Evolutionary conservation across 92 coral and sea anemone genomes (phyloP), one percentile per base, ranked within the genome.

Genomic region (Metridium senile): DNA sequence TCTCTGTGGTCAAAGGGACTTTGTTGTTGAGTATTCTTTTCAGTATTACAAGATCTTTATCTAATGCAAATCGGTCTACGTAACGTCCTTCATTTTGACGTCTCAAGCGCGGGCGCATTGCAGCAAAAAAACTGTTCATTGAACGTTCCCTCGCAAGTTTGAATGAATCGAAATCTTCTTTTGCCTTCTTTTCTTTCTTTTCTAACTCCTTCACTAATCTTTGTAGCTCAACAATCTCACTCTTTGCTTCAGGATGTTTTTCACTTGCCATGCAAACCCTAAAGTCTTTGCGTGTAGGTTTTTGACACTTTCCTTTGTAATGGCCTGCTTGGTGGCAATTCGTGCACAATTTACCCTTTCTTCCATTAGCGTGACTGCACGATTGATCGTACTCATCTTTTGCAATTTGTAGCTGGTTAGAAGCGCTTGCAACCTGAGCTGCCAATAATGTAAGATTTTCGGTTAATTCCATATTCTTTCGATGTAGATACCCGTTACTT

Each of bases 81-180:
- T 85, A 80, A 16, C 64, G 78, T 26, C 52, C 81, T 21, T 67
- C 70, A 58, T 80, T 86, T 46, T 86, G 86, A n/a, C 52, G 33
- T 56, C 80, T 33, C 1, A 75, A 51, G 25, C 86, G 63, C 0
- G 86, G 86, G 0, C 81, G 76, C 84, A 81, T 81, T 26, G 54
- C 81, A 7, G 84, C 71, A 66, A 86, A 81, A 62, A 81, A 86
- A 63, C 59, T 85, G 74, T 75, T 80, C 26, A 62, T 57, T 69
- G 85, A 80, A 22, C 79, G 63, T 22, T 85, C 85, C 59, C 43
- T 79, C n/a, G 85, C 85, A 0, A 80, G 72, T 49, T 85, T 85
- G 74, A 85, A 80, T 18, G 66, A 23, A 30, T 32, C 76, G 46
- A 85, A 63, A 23, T 80, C 85, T 46, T 85, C 63, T 30, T 31